Base-by-base conservation (phyloP, 2,888 invertebrate species). In the Lacanobia wlatinum region DNA sequence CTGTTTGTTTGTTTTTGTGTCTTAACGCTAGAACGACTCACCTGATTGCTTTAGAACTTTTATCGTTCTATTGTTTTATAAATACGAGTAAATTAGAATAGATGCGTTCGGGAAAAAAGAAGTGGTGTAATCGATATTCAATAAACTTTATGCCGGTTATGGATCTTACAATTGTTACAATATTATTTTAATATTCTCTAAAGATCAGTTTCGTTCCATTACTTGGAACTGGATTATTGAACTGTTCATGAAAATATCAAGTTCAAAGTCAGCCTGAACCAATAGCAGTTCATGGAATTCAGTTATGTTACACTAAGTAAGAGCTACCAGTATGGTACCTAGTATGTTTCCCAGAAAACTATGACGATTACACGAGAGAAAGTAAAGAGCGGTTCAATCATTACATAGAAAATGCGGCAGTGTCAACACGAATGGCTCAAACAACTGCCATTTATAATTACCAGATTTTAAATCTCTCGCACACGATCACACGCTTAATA, bases 1-100 rank as follows among this genome's bases (percentile, higher is more conserved):
- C 6, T 66, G 59, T 43, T 48, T 64, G 82, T 70, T 63, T 53
- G 53, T 70, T 81, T 76, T 74, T 78, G 62, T 66, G 55, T 55
- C 28, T 63, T 64, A 67, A 58, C 61, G 68, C 40, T 55, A 55
- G 43, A 72, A 69, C 69, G 46, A 28, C 21, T 69, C 52, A 46
- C n/a, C 40, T 65, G 48, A 64, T 82, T 73, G 23, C 46, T 28
- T 28, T 38, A 58, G 38, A 56, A 66, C 73, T 77, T 73, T 66
- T 63, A 21, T 60, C 46, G 21, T 53, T 21, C 46, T 66, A 63
- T 73, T 82, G 72, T 80, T 58, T 69, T 66, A 58, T 50, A 55
- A 56, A 48, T 53, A 43, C 40, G n/a, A 52, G 12, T 61, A 28
- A 66, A 59, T 52, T 69, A 56, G 18, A 55, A 52, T 23, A 55